Percentiles rank a stretch among this genome's conserved stretches.
These are phyloP conservation scores for Panopea generosa DNA, from an alignment of 2,888 invertebrate species.

Conservation along the genomic window DNA sequence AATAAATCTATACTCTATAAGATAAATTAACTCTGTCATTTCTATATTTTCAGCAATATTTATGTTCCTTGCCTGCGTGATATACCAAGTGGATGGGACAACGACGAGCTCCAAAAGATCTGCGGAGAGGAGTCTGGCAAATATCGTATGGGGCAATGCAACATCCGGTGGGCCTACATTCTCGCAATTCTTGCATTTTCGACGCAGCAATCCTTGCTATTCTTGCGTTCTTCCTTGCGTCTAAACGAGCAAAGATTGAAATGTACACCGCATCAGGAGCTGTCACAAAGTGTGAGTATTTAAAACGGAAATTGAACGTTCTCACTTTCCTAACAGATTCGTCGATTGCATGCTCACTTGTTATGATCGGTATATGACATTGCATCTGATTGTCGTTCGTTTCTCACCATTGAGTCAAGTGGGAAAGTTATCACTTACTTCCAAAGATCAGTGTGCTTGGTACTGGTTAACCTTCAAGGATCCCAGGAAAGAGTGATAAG, in stretches of 20 bases:
- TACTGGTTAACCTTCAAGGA: too few species aligned
- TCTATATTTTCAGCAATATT: constrained; percentile 90
- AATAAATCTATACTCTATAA: too few species aligned
- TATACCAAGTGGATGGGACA: constrained; percentile 97
- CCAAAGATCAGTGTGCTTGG: too few species aligned
- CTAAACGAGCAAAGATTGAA: constrained; percentile 88
- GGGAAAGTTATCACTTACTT: too few species aligned
- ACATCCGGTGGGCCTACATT: constrained; percentile 92
- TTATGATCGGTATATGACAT: too few species aligned
- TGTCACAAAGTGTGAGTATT: constrained; percentile 81
- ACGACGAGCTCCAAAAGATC: constrained; percentile 92
- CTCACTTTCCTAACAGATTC: too few species aligned
- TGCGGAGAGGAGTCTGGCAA: constrained; percentile 90
- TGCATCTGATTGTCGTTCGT: too few species aligned
- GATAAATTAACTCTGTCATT: too few species aligned
- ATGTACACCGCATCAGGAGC: constrained; percentile 73
- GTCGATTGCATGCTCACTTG: too few species aligned
- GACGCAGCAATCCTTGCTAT: constrained; percentile 94
- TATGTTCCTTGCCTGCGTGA: constrained; percentile 94
- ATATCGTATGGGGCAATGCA: constrained; percentile 92
- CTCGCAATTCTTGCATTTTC: constrained; percentile 94
- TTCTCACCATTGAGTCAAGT: too few species aligned
- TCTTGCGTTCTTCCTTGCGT: constrained; percentile 96
- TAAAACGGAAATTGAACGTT: too few species aligned
- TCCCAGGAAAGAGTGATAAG: too few species aligned